Percentiles rank a stretch among this genome's conserved stretches.
These are phyloP conservation scores for Xiphophorus couchianus DNA, from an alignment of 2,113 vertebrate genomes.

Conservation along the genomic window DNA sequence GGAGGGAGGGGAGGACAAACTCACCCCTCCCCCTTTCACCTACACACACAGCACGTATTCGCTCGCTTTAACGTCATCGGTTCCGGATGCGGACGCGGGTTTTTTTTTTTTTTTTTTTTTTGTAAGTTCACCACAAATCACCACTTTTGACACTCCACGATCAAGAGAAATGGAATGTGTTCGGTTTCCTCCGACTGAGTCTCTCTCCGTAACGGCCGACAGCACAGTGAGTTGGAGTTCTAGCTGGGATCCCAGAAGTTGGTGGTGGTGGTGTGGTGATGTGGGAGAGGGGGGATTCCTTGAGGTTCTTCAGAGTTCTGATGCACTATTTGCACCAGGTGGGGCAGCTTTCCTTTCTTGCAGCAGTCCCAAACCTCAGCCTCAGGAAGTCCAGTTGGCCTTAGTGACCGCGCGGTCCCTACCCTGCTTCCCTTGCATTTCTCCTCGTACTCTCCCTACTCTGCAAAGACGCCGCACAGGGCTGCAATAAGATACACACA, in stretches of 20 bases:
- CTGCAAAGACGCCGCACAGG: constrained; percentile 72
- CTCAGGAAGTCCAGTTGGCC: constrained; percentile 25
- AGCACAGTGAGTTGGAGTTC: constrained; percentile 56
- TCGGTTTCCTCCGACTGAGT: constrained; percentile 37
- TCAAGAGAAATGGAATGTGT: constrained; percentile 73
- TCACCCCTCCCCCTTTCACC: background rate
- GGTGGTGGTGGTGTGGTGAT: background rate
- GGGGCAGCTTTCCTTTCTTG: constrained; percentile 31
- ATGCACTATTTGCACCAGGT: constrained; percentile 31
- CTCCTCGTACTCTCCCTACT: constrained; percentile 48
- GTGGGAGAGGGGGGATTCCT: constrained; percentile 18
- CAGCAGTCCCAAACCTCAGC: constrained; percentile 56
- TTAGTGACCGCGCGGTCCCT: constrained; percentile 8
- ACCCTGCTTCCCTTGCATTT: constrained; percentile 4
- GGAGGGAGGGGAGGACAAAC: constrained; percentile 61
- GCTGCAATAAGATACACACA: constrained; percentile 78
- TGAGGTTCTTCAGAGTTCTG: constrained; percentile 52
- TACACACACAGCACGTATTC: constrained; percentile 16
- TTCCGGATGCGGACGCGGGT: constrained; percentile 43
- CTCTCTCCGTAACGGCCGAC: constrained; percentile 43
- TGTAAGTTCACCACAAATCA: constrained; percentile 32
- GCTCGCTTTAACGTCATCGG: constrained; percentile 31
- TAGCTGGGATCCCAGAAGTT: constrained; percentile 30
- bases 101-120: background rate
- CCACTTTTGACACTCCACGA: constrained; percentile 45